Conservation (phyloP, 2,888 invertebrate species). For the Tetranychus truncatus region DNA sequence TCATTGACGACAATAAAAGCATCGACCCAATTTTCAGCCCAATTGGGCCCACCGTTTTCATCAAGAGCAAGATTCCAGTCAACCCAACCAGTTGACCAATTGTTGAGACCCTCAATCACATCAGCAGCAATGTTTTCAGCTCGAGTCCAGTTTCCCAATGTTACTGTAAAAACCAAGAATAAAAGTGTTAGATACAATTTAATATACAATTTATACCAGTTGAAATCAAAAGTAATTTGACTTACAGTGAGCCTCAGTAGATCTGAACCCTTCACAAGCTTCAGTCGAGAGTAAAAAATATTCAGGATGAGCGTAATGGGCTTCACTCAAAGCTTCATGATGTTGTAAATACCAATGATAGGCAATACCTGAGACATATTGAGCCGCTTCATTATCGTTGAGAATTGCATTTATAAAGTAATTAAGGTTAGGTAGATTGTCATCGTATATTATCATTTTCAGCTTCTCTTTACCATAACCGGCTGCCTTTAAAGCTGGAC, state of each 20-base stretch:
- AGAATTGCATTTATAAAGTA: neutral
- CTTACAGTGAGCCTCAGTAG: neutral
- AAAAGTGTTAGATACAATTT: neutral
- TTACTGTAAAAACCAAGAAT: constrained; percentile 9
- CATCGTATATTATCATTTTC: constrained; percentile 56
- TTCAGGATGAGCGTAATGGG: constrained; percentile 37
- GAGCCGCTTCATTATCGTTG: constrained; percentile 29
- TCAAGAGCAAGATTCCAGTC: constrained; percentile 42
- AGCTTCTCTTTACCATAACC: constrained; percentile 39
- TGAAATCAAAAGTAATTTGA: neutral
- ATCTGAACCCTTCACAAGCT: constrained; percentile 46
- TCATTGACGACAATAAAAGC: constrained; percentile 38
- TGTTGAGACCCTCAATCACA: constrained; percentile 34
- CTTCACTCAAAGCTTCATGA: too few relatives aligned
- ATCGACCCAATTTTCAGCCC: constrained; percentile 39
- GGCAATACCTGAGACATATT: constrained; percentile 49
- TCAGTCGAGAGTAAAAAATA: constrained; percentile 61
- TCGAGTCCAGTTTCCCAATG: constrained; percentile 49
- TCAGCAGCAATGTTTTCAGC: constrained; percentile 44
- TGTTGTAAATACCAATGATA: constrained; percentile 59
- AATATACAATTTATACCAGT: neutral
- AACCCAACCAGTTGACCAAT: constrained; percentile 39
- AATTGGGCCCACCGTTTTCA: constrained; percentile 39
- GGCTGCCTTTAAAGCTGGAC: constrained; percentile 47
- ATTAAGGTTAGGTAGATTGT: constrained; percentile 28